Evolutionary conservation across 2,888 invertebrate genomes (phyloP).

Genomic region (Aproaerema taeniolella): DNA sequence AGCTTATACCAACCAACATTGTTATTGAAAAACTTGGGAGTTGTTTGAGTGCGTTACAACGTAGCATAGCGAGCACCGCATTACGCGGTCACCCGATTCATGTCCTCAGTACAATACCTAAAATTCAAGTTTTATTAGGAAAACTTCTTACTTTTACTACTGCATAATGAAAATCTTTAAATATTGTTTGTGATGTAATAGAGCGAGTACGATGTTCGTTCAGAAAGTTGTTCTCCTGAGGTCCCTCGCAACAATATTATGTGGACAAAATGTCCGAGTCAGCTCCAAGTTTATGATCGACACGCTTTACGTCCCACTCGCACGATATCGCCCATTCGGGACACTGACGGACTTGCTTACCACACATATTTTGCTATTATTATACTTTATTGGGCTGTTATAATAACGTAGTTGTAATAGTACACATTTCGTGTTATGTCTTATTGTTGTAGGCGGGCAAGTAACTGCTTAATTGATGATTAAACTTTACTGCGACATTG

Average conservation of each 20-base stretch:
- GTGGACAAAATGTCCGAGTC: conserved; percentile 14
- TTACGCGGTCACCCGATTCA: too few species aligned
- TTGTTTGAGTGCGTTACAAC: conserved; percentile 19
- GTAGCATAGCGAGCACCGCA: conserved; percentile 12
- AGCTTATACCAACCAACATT: conserved; percentile 20
- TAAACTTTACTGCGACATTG: conserved; percentile 4
- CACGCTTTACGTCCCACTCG: conserved; percentile 17
- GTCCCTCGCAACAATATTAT: conserved; percentile 18
- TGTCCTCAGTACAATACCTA: too few species aligned
- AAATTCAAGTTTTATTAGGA: too few species aligned
- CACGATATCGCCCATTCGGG: conserved; percentile 18
- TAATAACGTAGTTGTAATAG: conserved; percentile 9
- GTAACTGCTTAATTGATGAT: conserved; percentile 4
- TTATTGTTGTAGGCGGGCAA: conserved; percentile 4
- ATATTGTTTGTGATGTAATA: too few species aligned
- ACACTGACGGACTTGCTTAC: conserved; percentile 21
- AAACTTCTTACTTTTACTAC: too few species aligned
- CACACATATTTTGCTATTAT: conserved; percentile 23
- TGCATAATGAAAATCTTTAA: too few species aligned
- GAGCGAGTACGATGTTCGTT: background rate
- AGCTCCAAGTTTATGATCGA: conserved; percentile 18
- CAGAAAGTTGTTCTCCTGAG: conserved; percentile 6
- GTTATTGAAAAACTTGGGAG: conserved; percentile 27
- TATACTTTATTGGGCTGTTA: conserved; percentile 24
- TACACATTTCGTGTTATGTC: conserved; percentile 2